Base-by-base conservation (phyloP, 2,888 invertebrate species). In the Apodemia mormo region DNA sequence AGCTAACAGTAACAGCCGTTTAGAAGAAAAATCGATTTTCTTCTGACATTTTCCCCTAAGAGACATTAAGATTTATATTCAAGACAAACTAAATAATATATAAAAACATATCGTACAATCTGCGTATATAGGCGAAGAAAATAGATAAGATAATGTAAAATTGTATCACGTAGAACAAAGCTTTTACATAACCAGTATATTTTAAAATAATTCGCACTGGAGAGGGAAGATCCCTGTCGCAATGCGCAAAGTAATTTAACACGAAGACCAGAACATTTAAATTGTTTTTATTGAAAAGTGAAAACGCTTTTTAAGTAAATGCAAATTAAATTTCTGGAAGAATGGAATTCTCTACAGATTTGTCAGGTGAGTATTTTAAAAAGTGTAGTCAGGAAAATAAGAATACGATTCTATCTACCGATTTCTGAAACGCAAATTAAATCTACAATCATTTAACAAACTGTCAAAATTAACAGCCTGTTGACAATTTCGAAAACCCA, bases 171-270 rank as follows among this genome's bases (percentile, higher is more conserved):
- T n/a, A 29, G 33, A 61, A 61, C 61, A 61, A 61, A 33, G 61
- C 61, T 61, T 29, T 33, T 33, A 37, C 58, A 61, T 61, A 33
- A 61, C 33, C 12, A 61, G 9, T 61, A 33, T 61, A 61, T 37
- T 61, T 61, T 61, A 61, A 61, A 61, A 61, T 61, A 61, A 33
- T 61, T 61, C 33, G 61, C 37, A 61, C 61, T 14, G 37, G 12
- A 61, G 12, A 61, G 45, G 12, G 12, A 33, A 61, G 61, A 61
- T 33, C 33, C 30, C 33, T 61, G 61, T 61, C 61, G 61, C 61
- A 61, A 61, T 61, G 61, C 61, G 61, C 61, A 61, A 40, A 61
- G 61, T 61, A 33, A 61, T 61, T 61, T 61, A 61, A 61, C 52
- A 52, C 52, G 52, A 52, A n/a, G 52, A 52, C 52, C 52, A 52